A percentile compares a stretch with the other conserved stretches of the same genome.
These are phyloP conservation scores for Carassius gibelio DNA, from an alignment of 2,113 vertebrate species.

Conservation along the genomic window DNA sequence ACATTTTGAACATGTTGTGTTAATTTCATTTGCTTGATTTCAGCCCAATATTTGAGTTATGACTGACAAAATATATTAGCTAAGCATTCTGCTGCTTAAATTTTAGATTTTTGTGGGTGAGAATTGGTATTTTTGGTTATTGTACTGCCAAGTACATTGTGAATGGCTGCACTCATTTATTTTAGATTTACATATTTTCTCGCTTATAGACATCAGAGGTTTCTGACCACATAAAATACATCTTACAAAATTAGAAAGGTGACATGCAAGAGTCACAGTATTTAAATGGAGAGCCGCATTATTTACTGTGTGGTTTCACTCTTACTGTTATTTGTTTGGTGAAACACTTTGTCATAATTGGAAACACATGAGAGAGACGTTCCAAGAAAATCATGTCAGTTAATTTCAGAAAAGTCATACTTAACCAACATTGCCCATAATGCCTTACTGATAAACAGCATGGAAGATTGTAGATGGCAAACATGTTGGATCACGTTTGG, in stretches of 20 bases:
- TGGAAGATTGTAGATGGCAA: too few species aligned
- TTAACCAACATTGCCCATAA: background rate
- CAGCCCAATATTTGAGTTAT: conserved; percentile 5
- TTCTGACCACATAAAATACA: conserved; percentile 11
- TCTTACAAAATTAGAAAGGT: background rate
- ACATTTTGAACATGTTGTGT: conserved; percentile 59
- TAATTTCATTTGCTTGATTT: conserved; percentile 49
- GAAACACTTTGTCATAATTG: conserved; percentile 1
- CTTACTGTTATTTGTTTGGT: conserved; percentile 10
- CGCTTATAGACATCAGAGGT: background rate
- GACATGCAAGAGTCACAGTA: background rate
- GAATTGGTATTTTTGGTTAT: background rate
- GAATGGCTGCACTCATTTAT: background rate
- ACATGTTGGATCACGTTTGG: background rate
- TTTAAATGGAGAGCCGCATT: background rate
- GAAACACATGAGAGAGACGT: conserved; percentile 2
- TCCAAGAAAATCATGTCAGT: background rate
- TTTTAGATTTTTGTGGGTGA: conserved; percentile 13
- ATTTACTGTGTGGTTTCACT: conserved; percentile 18
- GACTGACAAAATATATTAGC: conserved; percentile 15
- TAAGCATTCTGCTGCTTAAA: conserved; percentile 3
- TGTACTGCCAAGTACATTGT: conserved; percentile 23
- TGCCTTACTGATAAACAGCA: background rate
- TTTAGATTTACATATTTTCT: background rate
- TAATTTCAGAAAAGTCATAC: background rate